Conservation (phyloP, 2,113 vertebrate genomes). For the Emydocephalus ijimae region DNA sequence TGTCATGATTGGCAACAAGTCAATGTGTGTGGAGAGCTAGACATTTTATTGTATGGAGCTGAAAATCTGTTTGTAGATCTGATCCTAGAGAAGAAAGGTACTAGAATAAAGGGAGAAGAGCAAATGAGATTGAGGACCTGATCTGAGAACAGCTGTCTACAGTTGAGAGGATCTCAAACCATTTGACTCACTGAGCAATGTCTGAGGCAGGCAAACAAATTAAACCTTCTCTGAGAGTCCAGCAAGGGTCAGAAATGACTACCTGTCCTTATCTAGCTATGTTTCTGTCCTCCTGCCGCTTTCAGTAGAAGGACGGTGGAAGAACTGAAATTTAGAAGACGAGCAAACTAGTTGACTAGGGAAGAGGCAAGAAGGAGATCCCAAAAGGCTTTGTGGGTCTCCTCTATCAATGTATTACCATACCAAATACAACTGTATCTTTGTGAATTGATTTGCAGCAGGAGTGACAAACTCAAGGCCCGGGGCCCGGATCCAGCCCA, state of each 20-base stretch:
- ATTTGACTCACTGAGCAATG: not conserved
- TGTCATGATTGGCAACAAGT: not conserved
- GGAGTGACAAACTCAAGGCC: too few species aligned
- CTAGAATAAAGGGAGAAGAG: not conserved
- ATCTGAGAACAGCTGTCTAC: not conserved
- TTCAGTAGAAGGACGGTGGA: not conserved
- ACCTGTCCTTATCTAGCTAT: not conserved
- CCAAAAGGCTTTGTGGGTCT: not conserved
- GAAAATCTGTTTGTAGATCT: not conserved
- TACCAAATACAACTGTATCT: not conserved
- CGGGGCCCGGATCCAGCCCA: too few species aligned
- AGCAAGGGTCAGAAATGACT: not conserved
- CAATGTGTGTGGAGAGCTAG: not conserved
- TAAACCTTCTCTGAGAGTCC: not conserved
- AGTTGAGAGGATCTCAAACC: not conserved
- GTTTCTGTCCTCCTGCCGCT: not conserved
- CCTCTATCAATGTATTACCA: not conserved
- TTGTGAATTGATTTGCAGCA: not conserved
- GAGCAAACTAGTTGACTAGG: not conserved
- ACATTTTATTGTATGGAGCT: not conserved
- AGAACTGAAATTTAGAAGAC: not conserved
- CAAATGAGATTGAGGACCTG: not conserved
- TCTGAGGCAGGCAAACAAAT: not conserved
- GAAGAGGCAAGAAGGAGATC: not conserved
- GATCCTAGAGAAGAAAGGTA: not conserved